phyloP scores from a whole-genome alignment of 2,888 invertebrate species.

The Eupithecia dodoneata region DNA sequence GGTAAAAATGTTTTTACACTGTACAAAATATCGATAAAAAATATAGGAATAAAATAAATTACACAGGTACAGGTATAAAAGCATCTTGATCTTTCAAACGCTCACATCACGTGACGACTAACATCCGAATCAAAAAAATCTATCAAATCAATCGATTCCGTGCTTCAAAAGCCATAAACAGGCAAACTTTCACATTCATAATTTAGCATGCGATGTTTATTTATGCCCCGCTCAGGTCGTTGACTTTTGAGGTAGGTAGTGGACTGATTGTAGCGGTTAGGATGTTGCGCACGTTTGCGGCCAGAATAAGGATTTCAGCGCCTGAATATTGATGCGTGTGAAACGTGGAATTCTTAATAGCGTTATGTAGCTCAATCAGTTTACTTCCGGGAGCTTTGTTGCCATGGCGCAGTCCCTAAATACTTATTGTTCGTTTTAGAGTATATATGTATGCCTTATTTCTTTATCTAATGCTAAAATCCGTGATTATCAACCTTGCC shows the following conservation, averaged over 20 bases:
- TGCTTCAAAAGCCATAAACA: conserved; percentile 9
- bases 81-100: neutral
- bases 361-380: conserved; percentile 29
- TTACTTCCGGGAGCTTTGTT: conserved; percentile 32
- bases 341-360: conserved; percentile 35
- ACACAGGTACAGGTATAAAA: neutral
- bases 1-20: neutral
- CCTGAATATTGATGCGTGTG: conserved; percentile 40
- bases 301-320: conserved; percentile 39
- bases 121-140: neutral
- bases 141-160: conserved; percentile 1
- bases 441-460: neutral
- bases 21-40: no score
- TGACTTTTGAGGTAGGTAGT: conserved; percentile 53
- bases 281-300: conserved; percentile 38
- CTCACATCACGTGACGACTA: neutral
- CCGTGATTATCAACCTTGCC: neutral
- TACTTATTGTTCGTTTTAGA: neutral
- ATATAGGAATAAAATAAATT: no score
- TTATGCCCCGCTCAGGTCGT: conserved; percentile 45
- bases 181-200: conserved; percentile 30
- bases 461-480: neutral
- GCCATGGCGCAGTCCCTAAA: conserved; percentile 12
- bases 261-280: conserved; percentile 45
- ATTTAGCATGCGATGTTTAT: conserved; percentile 29